Evolutionary conservation across 2,888 invertebrate species (phyloP).

Genomic region (Yponomeuta evonymella): DNA sequence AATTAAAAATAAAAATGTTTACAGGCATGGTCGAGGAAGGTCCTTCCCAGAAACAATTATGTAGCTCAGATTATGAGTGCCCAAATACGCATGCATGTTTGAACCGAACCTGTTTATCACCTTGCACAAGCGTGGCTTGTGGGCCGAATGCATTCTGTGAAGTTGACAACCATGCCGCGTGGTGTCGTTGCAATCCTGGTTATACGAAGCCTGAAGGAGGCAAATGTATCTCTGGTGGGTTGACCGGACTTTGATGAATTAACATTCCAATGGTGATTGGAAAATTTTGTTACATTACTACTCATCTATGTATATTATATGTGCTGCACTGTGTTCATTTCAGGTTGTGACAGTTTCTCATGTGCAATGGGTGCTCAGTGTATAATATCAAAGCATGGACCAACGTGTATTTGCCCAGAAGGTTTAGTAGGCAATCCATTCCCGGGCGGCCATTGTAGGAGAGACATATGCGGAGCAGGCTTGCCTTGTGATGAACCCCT

Average conservation of each 20-base stretch:
- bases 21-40: slow-evolving; percentile 52
- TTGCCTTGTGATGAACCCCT: slow-evolving; percentile 86
- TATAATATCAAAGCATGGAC: slow-evolving; percentile 88
- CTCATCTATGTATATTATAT: no score
- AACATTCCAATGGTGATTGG: no score
- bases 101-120: slow-evolving; percentile 86
- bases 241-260: not conserved
- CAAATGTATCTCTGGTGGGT: slow-evolving; percentile 87
- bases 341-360: slow-evolving; percentile 84
- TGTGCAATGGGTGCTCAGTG: slow-evolving; percentile 91
- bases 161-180: slow-evolving; percentile 90
- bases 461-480: slow-evolving; percentile 87
- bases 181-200: slow-evolving; percentile 91
- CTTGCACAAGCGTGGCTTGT: slow-evolving; percentile 86
- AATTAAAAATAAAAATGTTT: slow-evolving; percentile 4
- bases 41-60: slow-evolving; percentile 79
- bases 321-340: slow-evolving; percentile 32
- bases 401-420: slow-evolving; percentile 91
- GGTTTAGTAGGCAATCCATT: slow-evolving; percentile 94
- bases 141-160: slow-evolving; percentile 91
- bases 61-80: slow-evolving; percentile 84
- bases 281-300: not conserved
- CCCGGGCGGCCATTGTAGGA: slow-evolving; percentile 89
- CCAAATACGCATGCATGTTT: slow-evolving; percentile 87
- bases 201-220: slow-evolving; percentile 86